Conservation (phyloP, 2,797 vertebrate species). For the Mormyrus proboscirostris region DNA sequence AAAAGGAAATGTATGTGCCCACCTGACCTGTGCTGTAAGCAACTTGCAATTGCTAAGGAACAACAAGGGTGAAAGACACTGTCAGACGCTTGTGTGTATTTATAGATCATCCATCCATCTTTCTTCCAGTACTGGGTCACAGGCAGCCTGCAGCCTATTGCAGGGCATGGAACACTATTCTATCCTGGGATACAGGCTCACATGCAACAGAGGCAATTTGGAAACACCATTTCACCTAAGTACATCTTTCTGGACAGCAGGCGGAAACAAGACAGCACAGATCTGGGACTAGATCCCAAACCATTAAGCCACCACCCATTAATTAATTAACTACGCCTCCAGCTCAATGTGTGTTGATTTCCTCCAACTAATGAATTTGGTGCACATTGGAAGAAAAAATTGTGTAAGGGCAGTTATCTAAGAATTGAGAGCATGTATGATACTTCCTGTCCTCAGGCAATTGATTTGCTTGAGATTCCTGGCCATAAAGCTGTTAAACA, state of each 20-base stretch:
- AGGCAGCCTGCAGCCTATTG: not conserved
- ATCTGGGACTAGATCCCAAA: not conserved
- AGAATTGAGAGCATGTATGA: not conserved
- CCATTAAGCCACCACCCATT: not conserved
- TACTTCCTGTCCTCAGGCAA: constrained; percentile 26
- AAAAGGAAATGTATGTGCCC: not conserved
- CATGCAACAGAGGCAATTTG: not conserved
- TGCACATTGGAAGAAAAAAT: not conserved
- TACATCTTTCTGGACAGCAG: not conserved
- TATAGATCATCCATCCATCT: constrained; percentile 7
- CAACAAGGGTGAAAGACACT: not conserved
- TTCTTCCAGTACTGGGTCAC: not conserved
- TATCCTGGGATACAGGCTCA: not conserved
- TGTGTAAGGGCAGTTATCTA: not conserved
- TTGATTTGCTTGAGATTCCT: constrained; percentile 41
- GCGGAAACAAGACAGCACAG: not conserved
- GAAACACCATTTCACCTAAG: not conserved
- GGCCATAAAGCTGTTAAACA: not conserved
- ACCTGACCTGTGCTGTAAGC: not conserved
- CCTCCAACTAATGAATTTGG: not conserved
- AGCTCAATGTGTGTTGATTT: not conserved
- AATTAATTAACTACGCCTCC: not conserved
- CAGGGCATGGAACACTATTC: not conserved
- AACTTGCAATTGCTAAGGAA: not conserved
- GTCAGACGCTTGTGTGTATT: not conserved